Base-by-base conservation (phyloP, 2,888 invertebrate species). In the Oligia latruncula region DNA sequence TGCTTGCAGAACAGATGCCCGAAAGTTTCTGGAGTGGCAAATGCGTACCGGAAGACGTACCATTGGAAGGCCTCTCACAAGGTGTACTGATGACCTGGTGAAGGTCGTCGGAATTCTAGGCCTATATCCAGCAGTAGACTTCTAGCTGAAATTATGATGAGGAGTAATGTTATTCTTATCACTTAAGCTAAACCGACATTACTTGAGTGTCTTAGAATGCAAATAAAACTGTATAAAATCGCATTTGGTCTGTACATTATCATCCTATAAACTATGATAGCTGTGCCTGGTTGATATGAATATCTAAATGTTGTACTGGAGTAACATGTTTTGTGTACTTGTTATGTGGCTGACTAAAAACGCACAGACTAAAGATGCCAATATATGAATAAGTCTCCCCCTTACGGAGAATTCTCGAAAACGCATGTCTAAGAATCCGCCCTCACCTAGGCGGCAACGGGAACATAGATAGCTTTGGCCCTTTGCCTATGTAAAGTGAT, bases 241-340 rank as follows among this genome's bases (percentile, higher is more conserved):
- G 29, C 29, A 29, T 29, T 23, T n/a, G 4, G 8, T 60, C n/a
- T 60, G n/a, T 20, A 55, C 20, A 55, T 1, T 58, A 58, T 3
- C 4, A 23, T n/a, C 1, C 4, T n/a, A 4, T n/a, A 58, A 4
- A n/a, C n/a, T n/a, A 64, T 11, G 6, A 40, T 8, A 35, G 11
- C 6, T 35, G 46, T 58, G 75, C 75, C 46, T 75, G 35, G 17
- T 17, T 58, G 74, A 35, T 6, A 46, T 75, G 58, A 74, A 75
- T 74, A 60, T 17, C 4, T 40, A 29, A 52, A 40, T 8, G 20
- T 52, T 43, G n/a, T n/a, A 52, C 2, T 2, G 40, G 40, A 17
- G n/a, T 23, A n/a, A 43, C 8, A 29, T 13, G 8, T 20, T n/a
- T n/a, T n/a, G n/a, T n/a, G n/a, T n/a, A n/a, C 5, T 62, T 62